Evolutionary conservation across 2,113 vertebrate species (phyloP), one percentile per base, ranked within the genome.

Genomic region (Melanerpes formicivorus): DNA sequence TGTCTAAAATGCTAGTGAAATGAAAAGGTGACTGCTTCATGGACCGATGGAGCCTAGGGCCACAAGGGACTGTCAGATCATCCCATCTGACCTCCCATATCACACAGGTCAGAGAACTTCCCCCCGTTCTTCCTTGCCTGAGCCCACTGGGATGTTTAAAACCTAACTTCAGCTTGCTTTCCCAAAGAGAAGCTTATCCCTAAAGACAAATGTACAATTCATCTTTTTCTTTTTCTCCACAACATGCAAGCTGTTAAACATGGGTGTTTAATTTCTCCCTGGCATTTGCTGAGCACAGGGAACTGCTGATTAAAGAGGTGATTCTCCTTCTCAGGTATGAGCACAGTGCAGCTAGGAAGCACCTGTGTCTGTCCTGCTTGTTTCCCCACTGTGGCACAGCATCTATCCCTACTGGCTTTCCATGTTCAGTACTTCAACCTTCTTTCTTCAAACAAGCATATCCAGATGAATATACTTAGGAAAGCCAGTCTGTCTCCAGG

Each of bases 11-110:
- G 11, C 44, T 79, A 58, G 40, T 91, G 94, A 97, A 96, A 97
- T 84, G 90, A 95, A 95, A 92, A 96, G 94, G 93, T 96, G 95
- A 90, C 84, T 92, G 89, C 79, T 93, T 92, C 87, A 83, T 10
- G 59, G 77, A 88, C 55, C 3, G 56, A 34, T 1, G 0, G 25
- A 77, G 60, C 70, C 73, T 48, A 14, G 2, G 75, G 89, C 71
- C 56, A 77, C 46, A 80, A 14, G 42, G 63, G 37, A 80, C 59
- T 44, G 66, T 60, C 81, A 88, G 66, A 90, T 82, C 66, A 88
- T 90, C 34, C 67, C 65, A n/a, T n/a, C 62, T 76, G 74, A 88
- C 63, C 71, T 90, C 66, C 58, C 52, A 29, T 23, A 5, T 55
- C 85, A 92, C 30, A 77, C 46, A 89, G 80, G 81, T 73, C 72